phyloP scores from a whole-genome alignment of 2,888 invertebrate genomes.

The Thymelicus acteon region DNA sequence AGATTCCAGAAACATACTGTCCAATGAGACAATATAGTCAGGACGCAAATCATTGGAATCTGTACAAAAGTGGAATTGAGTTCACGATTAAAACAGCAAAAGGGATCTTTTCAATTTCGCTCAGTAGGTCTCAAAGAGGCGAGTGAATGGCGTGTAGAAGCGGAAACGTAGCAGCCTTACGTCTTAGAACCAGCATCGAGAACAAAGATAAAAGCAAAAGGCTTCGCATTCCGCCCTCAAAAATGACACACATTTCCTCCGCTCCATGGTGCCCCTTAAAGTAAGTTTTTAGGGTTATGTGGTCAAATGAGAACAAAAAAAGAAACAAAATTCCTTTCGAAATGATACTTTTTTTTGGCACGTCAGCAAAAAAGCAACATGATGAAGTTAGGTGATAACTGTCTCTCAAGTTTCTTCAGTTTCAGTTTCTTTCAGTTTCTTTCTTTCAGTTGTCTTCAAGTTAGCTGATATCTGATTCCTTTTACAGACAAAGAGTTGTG shows the following conservation, averaged over 20 bases:
- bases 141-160: conserved; percentile 2
- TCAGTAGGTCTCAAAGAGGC: conserved; percentile 15
- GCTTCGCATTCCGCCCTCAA: conserved; percentile 23
- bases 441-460: too few species aligned
- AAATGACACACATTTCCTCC: conserved; percentile 24
- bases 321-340: too few species aligned
- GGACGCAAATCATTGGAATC: not conserved
- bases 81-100: conserved; percentile 1
- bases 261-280: conserved; percentile 9
- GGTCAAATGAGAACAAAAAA: not conserved
- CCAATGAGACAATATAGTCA: not conserved
- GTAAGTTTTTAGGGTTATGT: conserved; percentile 5
- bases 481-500: too few species aligned
- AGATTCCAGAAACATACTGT: not conserved
- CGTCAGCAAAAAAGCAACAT: too few species aligned
- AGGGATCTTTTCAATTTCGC: conserved; percentile 18
- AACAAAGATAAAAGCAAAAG: conserved; percentile 24
- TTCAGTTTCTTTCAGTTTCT: too few species aligned
- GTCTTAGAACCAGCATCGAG: conserved; percentile 18
- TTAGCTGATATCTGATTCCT: too few species aligned
- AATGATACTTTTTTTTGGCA: too few species aligned
- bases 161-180: conserved; percentile 4
- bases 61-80: conserved; percentile 5
- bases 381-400: too few species aligned
- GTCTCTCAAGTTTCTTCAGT: too few species aligned